A percentile compares a stretch with the other conserved stretches of the same genome.
These are phyloP conservation scores for Ploceus nigricollis DNA, from an alignment of 2,113 vertebrate genomes.

Conservation along the genomic window DNA sequence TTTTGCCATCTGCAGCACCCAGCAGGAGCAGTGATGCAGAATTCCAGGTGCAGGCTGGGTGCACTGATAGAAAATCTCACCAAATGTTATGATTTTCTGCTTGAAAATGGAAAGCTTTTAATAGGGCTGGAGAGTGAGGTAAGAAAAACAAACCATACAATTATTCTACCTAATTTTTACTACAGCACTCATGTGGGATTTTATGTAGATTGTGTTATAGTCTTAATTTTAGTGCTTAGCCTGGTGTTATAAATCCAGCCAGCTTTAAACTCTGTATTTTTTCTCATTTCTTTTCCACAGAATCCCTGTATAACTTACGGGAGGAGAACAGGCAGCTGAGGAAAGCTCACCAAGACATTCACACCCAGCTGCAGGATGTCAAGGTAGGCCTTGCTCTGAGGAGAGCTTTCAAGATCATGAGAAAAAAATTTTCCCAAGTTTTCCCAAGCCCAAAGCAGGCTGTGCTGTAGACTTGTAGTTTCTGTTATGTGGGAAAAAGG, in stretches of 20 bases:
- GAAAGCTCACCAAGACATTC: conserved; percentile 93
- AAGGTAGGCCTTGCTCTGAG: conserved; percentile 76
- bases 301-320: conserved; percentile 85
- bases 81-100: neutral
- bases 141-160: neutral
- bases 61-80: neutral
- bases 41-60: neutral
- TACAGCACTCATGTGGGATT: neutral
- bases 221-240: neutral
- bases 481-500: neutral
- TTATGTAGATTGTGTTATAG: neutral
- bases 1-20: neutral
- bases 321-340: conserved; percentile 95
- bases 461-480: neutral
- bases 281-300: conserved; percentile 68
- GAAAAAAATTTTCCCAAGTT: neutral
- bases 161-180: neutral
- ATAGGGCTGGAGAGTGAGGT: neutral
- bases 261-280: neutral
- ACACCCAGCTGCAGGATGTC: conserved; percentile 90
- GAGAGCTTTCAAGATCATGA: neutral
- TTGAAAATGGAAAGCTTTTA: neutral
- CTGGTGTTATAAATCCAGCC: neutral
- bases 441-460: neutral
- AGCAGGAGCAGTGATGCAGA: neutral